Base-by-base conservation (phyloP, 2,113 vertebrate species). In the Atractosteus spatula region DNA sequence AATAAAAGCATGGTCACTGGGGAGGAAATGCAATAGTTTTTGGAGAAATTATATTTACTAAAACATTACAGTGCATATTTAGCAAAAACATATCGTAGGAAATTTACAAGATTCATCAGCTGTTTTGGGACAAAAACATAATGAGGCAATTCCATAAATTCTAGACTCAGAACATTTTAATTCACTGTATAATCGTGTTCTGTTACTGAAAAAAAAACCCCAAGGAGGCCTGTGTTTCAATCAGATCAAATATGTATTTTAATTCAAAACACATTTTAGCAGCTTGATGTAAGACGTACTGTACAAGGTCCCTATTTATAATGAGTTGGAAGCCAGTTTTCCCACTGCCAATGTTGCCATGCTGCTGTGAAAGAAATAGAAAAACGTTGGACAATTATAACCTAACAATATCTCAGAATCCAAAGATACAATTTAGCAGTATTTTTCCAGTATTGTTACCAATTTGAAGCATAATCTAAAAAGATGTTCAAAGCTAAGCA, bases 1-100 rank as follows among this genome's bases (percentile, higher is more conserved):
- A 74, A 63, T 74, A 57, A 74, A 73, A 73, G 59, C 7, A 45
- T 55, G 67, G 67, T 65, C 73, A 62, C 47, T n/a, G 41, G 68
- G 73, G 68, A 69, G 68, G 73, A 70, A 64, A 68, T 63, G 57
- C 67, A 62, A 68, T 61, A 54, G 57, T 54, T 63, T 47, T 74
- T 74, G 66, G 72, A 66, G 3, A 41, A 59, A 63, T 54, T 29
- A 3, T 68, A 59, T 70, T 70, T 63, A 68, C 73, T 70, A 69
- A 70, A 64, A 74, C 73, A 65, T 55, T 11, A 55, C n/a, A 70
- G 16, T 65, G 8, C 41, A 55, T 70, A 69, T 65, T 74, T 70
- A 74, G 73, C 41, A 42, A 67, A n/a, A 11, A 73, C 41, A 64
- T 29, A 69, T 11, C 7, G 14, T 41, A 3, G 43, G 29, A 51